phyloP scores from a whole-genome alignment of 2,888 invertebrate genomes.

The Camponotus fellah region DNA sequence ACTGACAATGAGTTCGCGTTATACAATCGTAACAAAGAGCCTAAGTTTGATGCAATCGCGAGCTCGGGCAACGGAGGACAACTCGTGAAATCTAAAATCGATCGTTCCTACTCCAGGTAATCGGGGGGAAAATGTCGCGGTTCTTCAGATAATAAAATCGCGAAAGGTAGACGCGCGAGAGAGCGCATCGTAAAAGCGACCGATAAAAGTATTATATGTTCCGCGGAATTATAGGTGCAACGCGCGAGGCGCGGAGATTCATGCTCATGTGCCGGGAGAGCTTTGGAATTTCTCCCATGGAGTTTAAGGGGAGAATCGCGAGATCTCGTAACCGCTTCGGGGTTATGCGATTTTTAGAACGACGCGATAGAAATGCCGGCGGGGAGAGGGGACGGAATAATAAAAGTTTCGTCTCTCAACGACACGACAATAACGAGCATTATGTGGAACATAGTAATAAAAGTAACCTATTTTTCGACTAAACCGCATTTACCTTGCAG shows the following conservation, averaged over 20 bases:
- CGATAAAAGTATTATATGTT: conserved; percentile 59
- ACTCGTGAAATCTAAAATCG: conserved; percentile 51
- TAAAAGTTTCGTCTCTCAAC: conserved; percentile 26
- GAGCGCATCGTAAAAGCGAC: conserved; percentile 54
- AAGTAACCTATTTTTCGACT: neutral
- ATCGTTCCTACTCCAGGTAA: conserved; percentile 50
- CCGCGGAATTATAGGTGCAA: conserved; percentile 46
- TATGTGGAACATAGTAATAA: neutral
- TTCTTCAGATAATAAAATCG: conserved; percentile 59
- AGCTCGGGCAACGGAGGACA: conserved; percentile 2
- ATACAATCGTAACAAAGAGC: conserved; percentile 13
- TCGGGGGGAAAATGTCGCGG: conserved; percentile 44
- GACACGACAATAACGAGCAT: conserved; percentile 29
- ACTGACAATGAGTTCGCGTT: neutral
- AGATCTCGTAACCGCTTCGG: conserved; percentile 15
- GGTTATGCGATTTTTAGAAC: conserved; percentile 48
- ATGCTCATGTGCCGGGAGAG: conserved; percentile 25
- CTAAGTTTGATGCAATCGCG: conserved; percentile 14
- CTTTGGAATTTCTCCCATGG: conserved; percentile 40
- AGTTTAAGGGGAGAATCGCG: conserved; percentile 48
- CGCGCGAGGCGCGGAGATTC: conserved; percentile 24
- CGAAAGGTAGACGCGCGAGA: conserved; percentile 54
- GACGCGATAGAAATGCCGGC: neutral
- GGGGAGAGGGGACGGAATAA: neutral
- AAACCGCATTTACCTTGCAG: neutral